A percentile compares a stretch with the other conserved stretches of the same genome.
Evolutionary conservation across 1,140 invertebrate species (phyloP).

Genomic region (Bradysia coprophila): DNA sequence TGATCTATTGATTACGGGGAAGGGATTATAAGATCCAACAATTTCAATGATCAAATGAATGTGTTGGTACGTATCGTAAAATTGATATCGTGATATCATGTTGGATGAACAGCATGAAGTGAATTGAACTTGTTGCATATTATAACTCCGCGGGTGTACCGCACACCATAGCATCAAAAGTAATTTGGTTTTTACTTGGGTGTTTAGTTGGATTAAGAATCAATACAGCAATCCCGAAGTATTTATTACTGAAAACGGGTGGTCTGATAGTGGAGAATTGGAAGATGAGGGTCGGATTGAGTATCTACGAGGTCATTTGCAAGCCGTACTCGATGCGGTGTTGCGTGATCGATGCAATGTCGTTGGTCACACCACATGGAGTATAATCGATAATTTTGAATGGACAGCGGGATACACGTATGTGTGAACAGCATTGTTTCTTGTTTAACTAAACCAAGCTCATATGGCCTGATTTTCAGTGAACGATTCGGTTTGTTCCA

Average conservation of each 20-base stretch:
- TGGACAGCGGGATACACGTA: conserved; percentile 47
- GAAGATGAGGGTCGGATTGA: conserved; percentile 29
- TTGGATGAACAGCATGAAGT: too few species aligned
- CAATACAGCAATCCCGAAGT: conserved; percentile 40
- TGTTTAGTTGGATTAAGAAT: conserved; percentile 39
- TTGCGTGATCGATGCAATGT: neutral
- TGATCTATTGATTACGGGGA: neutral
- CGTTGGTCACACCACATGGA: conserved; percentile 28
- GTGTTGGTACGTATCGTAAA: too few species aligned
- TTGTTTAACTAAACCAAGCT: neutral
- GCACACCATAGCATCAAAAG: too few species aligned
- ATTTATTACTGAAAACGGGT: conserved; percentile 54
- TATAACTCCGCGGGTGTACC: too few species aligned
- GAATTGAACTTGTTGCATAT: too few species aligned
- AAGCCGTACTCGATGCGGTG: neutral
- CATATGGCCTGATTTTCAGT: conserved; percentile 2
- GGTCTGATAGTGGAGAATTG: conserved; percentile 27
- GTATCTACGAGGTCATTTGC: conserved; percentile 10
- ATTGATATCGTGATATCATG: too few species aligned
- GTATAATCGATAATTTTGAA: conserved; percentile 64
- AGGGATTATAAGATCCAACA: too few species aligned
- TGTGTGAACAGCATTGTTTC: conserved; percentile 16
- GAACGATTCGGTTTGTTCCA: conserved; percentile 9
- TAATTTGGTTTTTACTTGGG: too few species aligned
- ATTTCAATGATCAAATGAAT: too few species aligned